phyloP scores from a whole-genome alignment of 2,888 invertebrate genomes.

The Hedya salicella region DNA sequence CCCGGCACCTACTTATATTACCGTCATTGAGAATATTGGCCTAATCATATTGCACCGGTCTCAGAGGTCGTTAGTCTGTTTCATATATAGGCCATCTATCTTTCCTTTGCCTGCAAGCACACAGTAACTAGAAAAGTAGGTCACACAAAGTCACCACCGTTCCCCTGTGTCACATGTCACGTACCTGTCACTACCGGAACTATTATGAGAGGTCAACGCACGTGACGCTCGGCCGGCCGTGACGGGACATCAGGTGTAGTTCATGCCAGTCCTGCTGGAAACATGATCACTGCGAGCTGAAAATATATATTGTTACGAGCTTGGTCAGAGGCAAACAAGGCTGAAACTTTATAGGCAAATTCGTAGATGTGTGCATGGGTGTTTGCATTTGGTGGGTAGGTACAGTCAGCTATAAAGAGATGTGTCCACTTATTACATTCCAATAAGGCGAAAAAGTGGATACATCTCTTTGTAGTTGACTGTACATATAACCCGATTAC shows the following conservation, averaged over 20 bases:
- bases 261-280: constrained; percentile 32
- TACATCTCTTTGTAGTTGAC: no score
- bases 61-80: no score
- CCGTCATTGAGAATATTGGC: no score
- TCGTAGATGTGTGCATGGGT: no score
- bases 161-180: constrained; percentile 40
- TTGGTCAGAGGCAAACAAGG: background rate
- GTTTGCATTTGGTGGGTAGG: no score
- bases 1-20: no score
- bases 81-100: no score
- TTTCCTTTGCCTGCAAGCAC: background rate
- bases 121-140: constrained; percentile 32
- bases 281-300: constrained; percentile 21
- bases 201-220: constrained; percentile 69
- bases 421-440: no score
- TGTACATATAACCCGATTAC: no score
- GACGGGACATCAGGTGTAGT: constrained; percentile 62
- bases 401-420: no score
- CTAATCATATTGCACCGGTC: no score
- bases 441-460: no score
- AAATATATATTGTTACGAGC: background rate
- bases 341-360: background rate
- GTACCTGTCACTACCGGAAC: constrained; percentile 76
- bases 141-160: constrained; percentile 36
- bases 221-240: constrained; percentile 59